Evolutionary conservation across 2,113 vertebrate genomes (phyloP).

Genomic region (Mesembrinibis cayennensis): DNA sequence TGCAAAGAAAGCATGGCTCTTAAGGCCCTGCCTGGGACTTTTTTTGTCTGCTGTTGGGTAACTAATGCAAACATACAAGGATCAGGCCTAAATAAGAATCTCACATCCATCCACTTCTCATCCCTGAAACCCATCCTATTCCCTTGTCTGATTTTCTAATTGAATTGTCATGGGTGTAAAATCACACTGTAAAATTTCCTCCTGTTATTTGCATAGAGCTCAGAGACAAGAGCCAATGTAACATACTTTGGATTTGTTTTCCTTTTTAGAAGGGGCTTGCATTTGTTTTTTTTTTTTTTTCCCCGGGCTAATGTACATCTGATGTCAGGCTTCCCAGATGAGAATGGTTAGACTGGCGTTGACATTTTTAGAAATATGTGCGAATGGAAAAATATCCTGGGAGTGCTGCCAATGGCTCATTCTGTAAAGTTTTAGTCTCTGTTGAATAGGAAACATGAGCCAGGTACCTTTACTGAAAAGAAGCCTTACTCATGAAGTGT

Average conservation of each 20-base stretch:
- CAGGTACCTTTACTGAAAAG: constrained; percentile 2
- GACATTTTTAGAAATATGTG: constrained; percentile 62
- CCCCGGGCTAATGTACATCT: neutral
- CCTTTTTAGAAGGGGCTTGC: constrained; percentile 49
- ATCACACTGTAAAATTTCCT: neutral
- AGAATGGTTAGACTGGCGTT: constrained; percentile 6
- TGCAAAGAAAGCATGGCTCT: neutral
- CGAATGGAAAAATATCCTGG: constrained; percentile 51
- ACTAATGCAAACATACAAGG: neutral
- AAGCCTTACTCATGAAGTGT: neutral
- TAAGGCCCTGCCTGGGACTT: neutral
- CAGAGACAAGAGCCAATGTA: neutral
- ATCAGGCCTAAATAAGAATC: neutral
- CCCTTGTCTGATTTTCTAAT: neutral
- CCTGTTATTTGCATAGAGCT: neutral
- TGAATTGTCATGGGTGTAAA: neutral
- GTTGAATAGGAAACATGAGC: neutral
- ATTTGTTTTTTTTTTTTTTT: neutral
- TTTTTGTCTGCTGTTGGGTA: neutral
- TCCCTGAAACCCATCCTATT: neutral
- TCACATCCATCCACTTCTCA: neutral
- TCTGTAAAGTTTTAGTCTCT: neutral
- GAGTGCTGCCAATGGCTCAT: constrained; percentile 26
- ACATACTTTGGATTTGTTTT: constrained; percentile 44
- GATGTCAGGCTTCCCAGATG: constrained; percentile 34